Evolutionary conservation across 2,797 vertebrate species (phyloP).

Genomic region (Sebastes matsubarae): DNA sequence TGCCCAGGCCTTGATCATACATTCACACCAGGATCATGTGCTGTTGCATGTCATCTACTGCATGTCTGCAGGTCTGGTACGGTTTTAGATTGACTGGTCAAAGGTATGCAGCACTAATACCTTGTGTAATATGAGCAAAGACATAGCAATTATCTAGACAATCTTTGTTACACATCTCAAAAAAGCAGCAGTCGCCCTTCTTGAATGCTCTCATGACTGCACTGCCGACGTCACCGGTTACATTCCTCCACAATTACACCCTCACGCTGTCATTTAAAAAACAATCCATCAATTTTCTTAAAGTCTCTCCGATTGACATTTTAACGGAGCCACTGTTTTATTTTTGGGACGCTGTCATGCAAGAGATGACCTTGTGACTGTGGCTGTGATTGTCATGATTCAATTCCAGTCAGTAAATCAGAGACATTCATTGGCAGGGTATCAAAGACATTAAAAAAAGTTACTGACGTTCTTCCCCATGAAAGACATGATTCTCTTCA

Average conservation of each 20-base stretch:
- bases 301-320: not conserved
- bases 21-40: conserved; percentile 48
- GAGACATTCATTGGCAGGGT: conserved; percentile 10
- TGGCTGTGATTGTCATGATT: conserved; percentile 47
- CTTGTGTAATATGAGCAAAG: conserved; percentile 43
- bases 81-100: conserved; percentile 37
- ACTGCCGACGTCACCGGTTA: not conserved
- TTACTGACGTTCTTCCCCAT: not conserved
- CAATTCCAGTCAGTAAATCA: conserved; percentile 42
- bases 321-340: conserved; percentile 20
- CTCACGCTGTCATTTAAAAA: not conserved
- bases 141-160: conserved; percentile 26
- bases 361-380: conserved; percentile 50
- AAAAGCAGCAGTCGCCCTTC: not conserved
- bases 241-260: not conserved
- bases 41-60: conserved; percentile 30
- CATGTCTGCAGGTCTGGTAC: conserved; percentile 13
- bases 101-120: conserved; percentile 22
- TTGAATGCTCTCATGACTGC: not conserved
- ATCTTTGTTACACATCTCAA: not conserved
- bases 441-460: conserved; percentile 30
- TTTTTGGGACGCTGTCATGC: conserved; percentile 43
- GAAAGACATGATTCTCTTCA: conserved; percentile 14
- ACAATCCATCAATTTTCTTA: not conserved
- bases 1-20: conserved; percentile 52